Conservation (phyloP, 2,797 vertebrate species). For the Propithecus perrieri region DNA sequence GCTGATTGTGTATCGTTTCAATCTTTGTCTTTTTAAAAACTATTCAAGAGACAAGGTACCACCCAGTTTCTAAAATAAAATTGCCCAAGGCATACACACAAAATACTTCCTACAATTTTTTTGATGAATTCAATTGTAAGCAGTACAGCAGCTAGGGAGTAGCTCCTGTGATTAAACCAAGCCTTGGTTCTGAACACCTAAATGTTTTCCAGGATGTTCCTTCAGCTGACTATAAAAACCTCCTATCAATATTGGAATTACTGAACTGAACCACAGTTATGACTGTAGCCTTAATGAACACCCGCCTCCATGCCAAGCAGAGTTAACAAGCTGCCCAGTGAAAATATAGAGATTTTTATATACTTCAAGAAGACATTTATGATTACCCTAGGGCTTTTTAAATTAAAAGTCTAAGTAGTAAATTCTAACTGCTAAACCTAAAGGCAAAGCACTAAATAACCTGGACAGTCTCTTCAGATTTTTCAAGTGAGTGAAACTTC, state of each 20-base stretch:
- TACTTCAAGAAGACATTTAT: background rate
- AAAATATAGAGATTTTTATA: background rate
- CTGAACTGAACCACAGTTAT: background rate
- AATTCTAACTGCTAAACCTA: background rate
- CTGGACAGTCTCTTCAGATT: background rate
- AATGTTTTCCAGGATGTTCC: background rate
- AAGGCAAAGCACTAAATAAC: constrained; percentile 31
- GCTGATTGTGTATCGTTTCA: background rate
- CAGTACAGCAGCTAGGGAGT: background rate
- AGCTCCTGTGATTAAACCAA: background rate
- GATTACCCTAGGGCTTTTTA: background rate
- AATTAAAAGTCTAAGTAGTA: background rate
- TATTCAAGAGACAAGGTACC: background rate
- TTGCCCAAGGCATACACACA: background rate
- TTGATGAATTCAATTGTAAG: background rate
- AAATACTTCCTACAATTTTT: background rate
- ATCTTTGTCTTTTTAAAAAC: background rate
- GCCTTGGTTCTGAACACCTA: background rate
- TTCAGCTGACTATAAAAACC: background rate
- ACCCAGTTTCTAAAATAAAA: background rate
- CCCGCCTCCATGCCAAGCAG: background rate
- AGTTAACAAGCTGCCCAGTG: background rate
- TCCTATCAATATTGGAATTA: background rate
- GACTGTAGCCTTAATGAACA: background rate
- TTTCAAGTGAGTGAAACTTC: background rate